Conservation (phyloP, 2,113 vertebrate species). For the Eidolon helvum region DNA sequence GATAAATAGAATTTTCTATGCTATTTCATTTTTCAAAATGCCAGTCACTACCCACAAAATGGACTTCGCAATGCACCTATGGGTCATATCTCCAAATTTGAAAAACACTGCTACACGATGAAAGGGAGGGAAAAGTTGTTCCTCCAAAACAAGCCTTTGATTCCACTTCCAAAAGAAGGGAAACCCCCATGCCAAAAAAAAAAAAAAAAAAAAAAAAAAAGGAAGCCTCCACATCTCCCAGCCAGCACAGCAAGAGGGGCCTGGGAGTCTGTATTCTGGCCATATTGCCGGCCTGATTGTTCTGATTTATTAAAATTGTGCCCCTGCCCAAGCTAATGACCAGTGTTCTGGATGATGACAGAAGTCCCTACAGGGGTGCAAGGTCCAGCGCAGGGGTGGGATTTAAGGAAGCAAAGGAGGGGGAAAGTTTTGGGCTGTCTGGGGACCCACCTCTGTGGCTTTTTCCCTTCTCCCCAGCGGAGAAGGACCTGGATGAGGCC, state of each 20-base stretch:
- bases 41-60: background rate
- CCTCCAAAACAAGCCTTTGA: background rate
- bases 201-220: accelerated
- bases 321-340: background rate
- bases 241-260: background rate
- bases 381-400: background rate
- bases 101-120: background rate
- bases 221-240: too few relatives aligned
- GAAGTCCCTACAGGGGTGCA: background rate
- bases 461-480: slow-evolving; percentile 77
- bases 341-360: background rate
- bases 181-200: accelerated
- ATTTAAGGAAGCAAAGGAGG: accelerated
- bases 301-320: background rate
- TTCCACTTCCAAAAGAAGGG: background rate
- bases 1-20: background rate
- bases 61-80: background rate
- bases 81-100: background rate
- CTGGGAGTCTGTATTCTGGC: background rate
- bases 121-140: too few relatives aligned
- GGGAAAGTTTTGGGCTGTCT: background rate
- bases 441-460: background rate
- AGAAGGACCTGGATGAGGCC: slow-evolving; percentile 93
- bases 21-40: background rate
- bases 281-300: background rate